Evolutionary conservation across 2,113 vertebrate genomes (phyloP), one percentile per base, ranked within the genome.

Genomic region (Hyla sarda): DNA sequence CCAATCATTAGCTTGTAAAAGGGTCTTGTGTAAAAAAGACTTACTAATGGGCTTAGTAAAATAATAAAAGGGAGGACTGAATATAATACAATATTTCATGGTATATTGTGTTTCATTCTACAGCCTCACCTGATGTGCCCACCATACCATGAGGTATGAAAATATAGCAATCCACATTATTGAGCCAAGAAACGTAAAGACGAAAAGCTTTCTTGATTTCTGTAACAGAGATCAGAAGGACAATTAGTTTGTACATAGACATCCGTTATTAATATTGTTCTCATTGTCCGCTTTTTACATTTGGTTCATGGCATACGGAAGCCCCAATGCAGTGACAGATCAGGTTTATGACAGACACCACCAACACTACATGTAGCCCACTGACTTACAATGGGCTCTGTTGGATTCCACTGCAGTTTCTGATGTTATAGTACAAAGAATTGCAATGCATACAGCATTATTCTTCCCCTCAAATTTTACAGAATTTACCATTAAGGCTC

Each of bases 81-180:
- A 48, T 48, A 48, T 13, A 48, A 48, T 13, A 48, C 11, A 48
- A 41, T n/a, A n/a, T n/a, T n/a, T 12, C 47, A 6, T 48, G 11
- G 5, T 13, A 48, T 13, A 48, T 12, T 48, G 47, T 12, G 11
- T 48, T 13, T 48, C 5, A 41, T 41, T 76, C 11, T 1, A 8
- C 37, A 16, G 50, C 91, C 94, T 94, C 87, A 99, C 98, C 97
- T 99, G 98, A 93, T 99, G 98, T 77, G 98, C 98, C 98, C 97
- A 99, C 97, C 97, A 99, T 90, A 99, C 97, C 98, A 99, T 98
- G 86, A 99, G 95, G 89, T 99, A 99, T 52, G 98, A 99, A 90
- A 98, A 98, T 5, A 92, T 87, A 74, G 92, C 98, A 87, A 99
- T 99, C 98, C 98, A 99, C 62, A 95, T 0, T 88, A 99, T 99